These are phyloP conservation scores for Actinia equina DNA, from an alignment of 64 coral and sea anemone species.

Conservation along the genomic window DNA sequence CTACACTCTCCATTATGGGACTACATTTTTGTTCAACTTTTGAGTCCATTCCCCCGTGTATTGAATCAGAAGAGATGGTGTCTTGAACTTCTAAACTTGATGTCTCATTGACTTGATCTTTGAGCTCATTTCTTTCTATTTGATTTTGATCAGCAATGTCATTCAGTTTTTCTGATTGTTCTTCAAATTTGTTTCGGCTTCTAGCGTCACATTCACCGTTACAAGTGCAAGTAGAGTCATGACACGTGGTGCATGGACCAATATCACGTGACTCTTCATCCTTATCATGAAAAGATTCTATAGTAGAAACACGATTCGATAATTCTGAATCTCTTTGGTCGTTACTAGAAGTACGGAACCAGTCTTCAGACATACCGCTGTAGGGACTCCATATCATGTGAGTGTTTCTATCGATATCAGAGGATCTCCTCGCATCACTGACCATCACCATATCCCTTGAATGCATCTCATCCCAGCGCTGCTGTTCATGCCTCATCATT, in stretches of 20 bases:
- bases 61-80: neutral
- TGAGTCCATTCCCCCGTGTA: neutral
- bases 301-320: neutral
- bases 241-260: neutral
- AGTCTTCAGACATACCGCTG: neutral
- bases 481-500: neutral
- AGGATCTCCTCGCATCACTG: neutral
- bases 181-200: neutral
- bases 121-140: neutral
- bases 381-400: conserved; percentile 3
- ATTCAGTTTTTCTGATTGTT: neutral
- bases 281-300: neutral
- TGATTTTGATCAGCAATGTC: neutral
- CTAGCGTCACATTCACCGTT: neutral
- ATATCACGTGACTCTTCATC: neutral
- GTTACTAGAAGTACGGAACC: neutral
- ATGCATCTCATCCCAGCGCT: neutral
- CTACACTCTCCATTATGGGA: neutral
- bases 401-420: neutral
- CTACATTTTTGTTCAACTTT: neutral
- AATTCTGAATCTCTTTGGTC: neutral
- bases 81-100: neutral
- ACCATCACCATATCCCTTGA: neutral
- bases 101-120: neutral
- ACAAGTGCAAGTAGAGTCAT: neutral